Percentiles rank a stretch among this genome's conserved stretches.
phyloP scores from a whole-genome alignment of 2,113 vertebrate species.

The Osmerus mordax region DNA sequence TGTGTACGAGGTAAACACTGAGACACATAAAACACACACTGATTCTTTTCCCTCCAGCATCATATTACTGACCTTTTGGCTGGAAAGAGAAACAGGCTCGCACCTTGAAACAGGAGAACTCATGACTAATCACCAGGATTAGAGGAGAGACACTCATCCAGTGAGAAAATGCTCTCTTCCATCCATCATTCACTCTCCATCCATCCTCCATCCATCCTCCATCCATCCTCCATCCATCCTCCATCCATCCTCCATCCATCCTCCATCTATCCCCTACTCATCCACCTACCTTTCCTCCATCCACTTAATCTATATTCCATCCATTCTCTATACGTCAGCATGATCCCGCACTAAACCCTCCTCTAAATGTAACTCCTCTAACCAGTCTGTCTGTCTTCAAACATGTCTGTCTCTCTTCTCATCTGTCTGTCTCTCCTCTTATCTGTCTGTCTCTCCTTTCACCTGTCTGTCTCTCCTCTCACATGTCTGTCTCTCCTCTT shows the following conservation, averaged over 20 bases:
- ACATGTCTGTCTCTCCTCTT: no score
- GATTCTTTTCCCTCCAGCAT: constrained; percentile 42
- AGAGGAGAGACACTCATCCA: constrained; percentile 53
- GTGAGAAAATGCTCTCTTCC: constrained; percentile 37
- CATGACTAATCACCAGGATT: constrained; percentile 65
- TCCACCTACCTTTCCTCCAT: constrained; percentile 3
- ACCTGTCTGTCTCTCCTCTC: no score
- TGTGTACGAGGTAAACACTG: background rate
- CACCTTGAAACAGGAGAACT: constrained; percentile 65
- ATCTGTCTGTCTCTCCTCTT: no score
- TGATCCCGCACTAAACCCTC: constrained; percentile 17
- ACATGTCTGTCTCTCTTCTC: no score
- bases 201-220: no score
- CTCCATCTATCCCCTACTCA: background rate
- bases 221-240: no score
- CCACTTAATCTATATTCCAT: constrained; percentile 30
- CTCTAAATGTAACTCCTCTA: constrained; percentile 17
- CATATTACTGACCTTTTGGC: constrained; percentile 43
- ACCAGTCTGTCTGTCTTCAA: background rate
- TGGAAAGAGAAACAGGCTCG: constrained; percentile 35
- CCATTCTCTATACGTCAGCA: no score
- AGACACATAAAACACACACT: constrained; percentile 47
- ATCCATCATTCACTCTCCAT: no score
- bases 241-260: no score
- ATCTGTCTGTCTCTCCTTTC: no score